Base-by-base conservation (phyloP, 2,797 vertebrate species). In the Darevskia nairensis region DNA sequence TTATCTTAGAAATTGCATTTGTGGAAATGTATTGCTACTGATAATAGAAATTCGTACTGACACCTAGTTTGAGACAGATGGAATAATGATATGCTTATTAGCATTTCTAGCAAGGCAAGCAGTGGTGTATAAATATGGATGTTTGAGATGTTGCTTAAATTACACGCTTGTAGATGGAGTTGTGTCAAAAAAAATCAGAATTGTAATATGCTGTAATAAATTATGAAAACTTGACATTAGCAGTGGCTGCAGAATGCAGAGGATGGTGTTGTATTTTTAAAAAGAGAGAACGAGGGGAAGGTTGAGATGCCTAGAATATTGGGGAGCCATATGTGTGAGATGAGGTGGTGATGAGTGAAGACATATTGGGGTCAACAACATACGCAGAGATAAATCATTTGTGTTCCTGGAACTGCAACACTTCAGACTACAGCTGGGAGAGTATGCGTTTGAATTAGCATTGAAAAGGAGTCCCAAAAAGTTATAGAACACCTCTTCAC, bases 121-220 rank as follows among this genome's bases (percentile, higher is more conserved):
- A 27, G 50, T 66, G 35, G 17, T 66, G 81, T 88, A 88, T 89
- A 89, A 85, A 85, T 89, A 89, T 85, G 77, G 59, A 85, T 81
- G 83, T 46, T 15, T 17, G 44, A 75, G 64, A 41, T n/a, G 7
- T 68, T 89, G 78, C 83, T 88, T 66, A 75, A 85, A 66, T 85
- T 74, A 80, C 35, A 55, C 15, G 7, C 32, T 81, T 8, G 50
- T 80, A 81, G 55, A 39, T 68, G n/a, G 72, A 75, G 7, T 59
- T 89, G 82, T 61, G 85, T 11, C 86, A 6, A 8, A 90, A 50
- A 50, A 74, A 76, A 90, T n/a, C 25, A n/a, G 55, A 39, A 86
- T 25, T 64, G 44, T 4, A 29, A 64, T 89, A 66, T 84, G 83
- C 15, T 83, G 6, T 74, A 83, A 66, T 86, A 35, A 79, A 78